Evolutionary conservation across 2,797 vertebrate genomes (phyloP), one percentile per base, ranked within the genome.

Genomic region (Huso huso): DNA sequence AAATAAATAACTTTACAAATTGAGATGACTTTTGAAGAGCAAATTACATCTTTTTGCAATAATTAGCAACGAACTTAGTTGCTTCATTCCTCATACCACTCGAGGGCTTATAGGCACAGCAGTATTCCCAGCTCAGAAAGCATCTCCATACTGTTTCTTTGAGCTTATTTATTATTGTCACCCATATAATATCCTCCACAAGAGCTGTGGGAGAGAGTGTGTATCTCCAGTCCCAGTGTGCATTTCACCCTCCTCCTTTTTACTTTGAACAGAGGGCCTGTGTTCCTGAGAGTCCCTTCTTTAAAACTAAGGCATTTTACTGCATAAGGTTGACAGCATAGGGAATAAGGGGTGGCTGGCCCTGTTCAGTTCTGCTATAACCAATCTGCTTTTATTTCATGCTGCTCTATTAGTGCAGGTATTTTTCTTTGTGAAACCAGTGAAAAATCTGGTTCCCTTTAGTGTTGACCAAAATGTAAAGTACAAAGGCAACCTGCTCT

Each of bases 1-100:
- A n/a, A 83, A 79, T 87, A 84, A 83, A 82, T 80, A 76, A 74
- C 69, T 69, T 68, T 72, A 64, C 74, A 77, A 79, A 76, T 77
- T 76, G 65, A 77, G 68, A 51, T 51, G 68, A 68, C 70, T 68
- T 65, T 69, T 71, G 71, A 72, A 53, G 52, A 61, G 65, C 71
- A 66, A 69, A 76, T 71, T 71, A 52, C 48, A 66, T 68, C 78
- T 79, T 66, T 75, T 70, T 75, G 83, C 78, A 78, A 67, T 82
- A 84, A 86, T 85, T 83, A 83, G 77, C 61, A 74, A 76, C 67
- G 69, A 67, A 67, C 71, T 78, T 69, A 75, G 71, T 76, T 70
- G 23, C 63, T 51, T 6, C 55, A 52, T 73, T 65, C 73, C 37
- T 65, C 7, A 12, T 61, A 65, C 64, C 65, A 64, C 70, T 77